These are phyloP conservation scores for Isaurus tuberculatus DNA, from an alignment of 92 coral and sea anemone genomes.

Conservation along the genomic window DNA sequence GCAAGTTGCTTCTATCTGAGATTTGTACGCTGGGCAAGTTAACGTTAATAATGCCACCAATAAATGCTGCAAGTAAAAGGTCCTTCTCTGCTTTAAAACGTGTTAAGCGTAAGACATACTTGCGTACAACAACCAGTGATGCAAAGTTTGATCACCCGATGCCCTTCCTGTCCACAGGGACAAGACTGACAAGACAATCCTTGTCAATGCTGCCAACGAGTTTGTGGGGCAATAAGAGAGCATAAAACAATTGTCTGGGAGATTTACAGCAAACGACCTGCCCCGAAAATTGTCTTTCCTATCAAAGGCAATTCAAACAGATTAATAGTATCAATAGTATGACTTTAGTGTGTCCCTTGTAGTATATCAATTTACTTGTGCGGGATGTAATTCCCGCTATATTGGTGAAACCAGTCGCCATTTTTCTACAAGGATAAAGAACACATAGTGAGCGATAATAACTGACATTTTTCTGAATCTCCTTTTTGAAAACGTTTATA, in stretches of 20 bases:
- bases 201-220: conserved; percentile 24
- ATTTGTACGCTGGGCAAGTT: conserved; percentile 63
- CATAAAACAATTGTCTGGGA: conserved; percentile 45
- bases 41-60: conserved; percentile 60
- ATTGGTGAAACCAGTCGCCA: no score
- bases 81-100: conserved; percentile 67
- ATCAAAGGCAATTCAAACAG: conserved; percentile 32
- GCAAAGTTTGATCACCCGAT: conserved; percentile 40
- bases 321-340: no score
- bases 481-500: no score
- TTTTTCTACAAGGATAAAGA: no score
- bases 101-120: no score
- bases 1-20: conserved; percentile 60
- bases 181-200: conserved; percentile 38
- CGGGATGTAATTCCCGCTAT: no score
- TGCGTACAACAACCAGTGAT: no score
- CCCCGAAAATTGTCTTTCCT: conserved; percentile 38
- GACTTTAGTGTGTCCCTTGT: no score
- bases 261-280: conserved; percentile 43
- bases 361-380: no score
- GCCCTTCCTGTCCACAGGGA: conserved; percentile 44
- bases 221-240: conserved; percentile 41
- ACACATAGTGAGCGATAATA: no score
- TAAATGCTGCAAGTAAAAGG: conserved; percentile 68
- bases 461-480: no score